Percentiles rank a stretch among this genome's conserved stretches.
Conservation (phyloP, 2,797 vertebrate genomes). For the Mus spretus region DNA sequence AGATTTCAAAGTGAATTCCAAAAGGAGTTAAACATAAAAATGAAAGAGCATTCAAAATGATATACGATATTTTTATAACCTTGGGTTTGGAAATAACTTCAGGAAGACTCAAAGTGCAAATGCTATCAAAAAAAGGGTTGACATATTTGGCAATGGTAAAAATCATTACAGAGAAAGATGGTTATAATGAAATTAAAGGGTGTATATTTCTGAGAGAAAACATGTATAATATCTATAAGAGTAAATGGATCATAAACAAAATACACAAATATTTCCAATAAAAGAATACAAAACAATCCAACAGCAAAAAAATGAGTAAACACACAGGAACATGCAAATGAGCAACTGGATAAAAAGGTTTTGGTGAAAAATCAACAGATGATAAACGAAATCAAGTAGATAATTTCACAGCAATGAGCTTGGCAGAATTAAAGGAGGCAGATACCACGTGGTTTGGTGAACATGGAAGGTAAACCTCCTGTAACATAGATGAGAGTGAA, state of each 20-base stretch:
- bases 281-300: neutral
- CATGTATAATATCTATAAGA: neutral
- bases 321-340: conserved; percentile 4
- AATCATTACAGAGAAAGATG: conserved; percentile 43
- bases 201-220: conserved; percentile 10
- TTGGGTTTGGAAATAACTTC: conserved; percentile 64
- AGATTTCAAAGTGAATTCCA: conserved; percentile 65
- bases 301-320: conserved; percentile 7
- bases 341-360: conserved; percentile 41
- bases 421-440: neutral
- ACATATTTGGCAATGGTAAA: conserved; percentile 24
- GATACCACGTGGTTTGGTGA: neutral
- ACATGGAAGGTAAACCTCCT: neutral
- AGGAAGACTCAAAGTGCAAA: conserved; percentile 36
- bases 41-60: conserved; percentile 53
- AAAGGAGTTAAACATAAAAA: conserved; percentile 58
- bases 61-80: conserved; percentile 56
- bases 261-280: neutral
- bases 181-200: conserved; percentile 48
- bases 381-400: neutral
- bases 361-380: neutral
- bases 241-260: neutral
- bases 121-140: conserved; percentile 45
- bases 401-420: neutral
- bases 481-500: neutral